Evolutionary conservation across 2,888 invertebrate genomes (phyloP).

Genomic region (Pegoplata infirma): DNA sequence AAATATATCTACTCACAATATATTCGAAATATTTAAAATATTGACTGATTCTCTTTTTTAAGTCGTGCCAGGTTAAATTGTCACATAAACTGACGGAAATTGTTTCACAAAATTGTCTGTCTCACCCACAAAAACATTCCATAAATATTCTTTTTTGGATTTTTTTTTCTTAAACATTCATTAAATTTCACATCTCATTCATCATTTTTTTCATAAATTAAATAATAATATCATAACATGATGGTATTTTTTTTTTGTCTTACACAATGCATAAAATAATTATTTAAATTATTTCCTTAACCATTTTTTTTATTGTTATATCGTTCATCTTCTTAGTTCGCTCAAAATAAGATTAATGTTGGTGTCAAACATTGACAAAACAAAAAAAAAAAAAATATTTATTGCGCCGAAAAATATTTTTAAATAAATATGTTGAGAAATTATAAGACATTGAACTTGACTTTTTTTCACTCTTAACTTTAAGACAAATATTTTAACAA

Average conservation of each 20-base stretch:
- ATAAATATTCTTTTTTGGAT: no score
- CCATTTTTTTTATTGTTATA: not conserved
- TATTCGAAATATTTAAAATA: no score
- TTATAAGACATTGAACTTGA: conserved; percentile 58
- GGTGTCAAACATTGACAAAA: conserved; percentile 38
- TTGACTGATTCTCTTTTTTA: no score
- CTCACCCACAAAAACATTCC: no score
- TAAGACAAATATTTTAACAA: not conserved
- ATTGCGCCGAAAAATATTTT: not conserved
- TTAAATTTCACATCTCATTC: not conserved
- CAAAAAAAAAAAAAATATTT: not conserved
- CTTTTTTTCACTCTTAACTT: conserved; percentile 22
- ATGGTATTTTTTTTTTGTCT: not conserved
- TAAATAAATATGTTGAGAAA: conserved; percentile 31
- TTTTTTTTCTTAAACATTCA: no score
- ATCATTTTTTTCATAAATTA: not conserved
- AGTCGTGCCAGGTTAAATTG: no score
- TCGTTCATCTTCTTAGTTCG: not conserved
- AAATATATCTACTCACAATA: no score
- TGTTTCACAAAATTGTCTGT: no score
- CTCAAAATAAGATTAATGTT: conserved; percentile 42
- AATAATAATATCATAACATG: not conserved
- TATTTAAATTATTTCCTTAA: conserved; percentile 37
- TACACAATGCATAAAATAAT: not conserved
- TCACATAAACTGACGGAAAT: no score